Conservation (phyloP, 2,888 invertebrate species). For the Steinernema hermaphroditum region DNA sequence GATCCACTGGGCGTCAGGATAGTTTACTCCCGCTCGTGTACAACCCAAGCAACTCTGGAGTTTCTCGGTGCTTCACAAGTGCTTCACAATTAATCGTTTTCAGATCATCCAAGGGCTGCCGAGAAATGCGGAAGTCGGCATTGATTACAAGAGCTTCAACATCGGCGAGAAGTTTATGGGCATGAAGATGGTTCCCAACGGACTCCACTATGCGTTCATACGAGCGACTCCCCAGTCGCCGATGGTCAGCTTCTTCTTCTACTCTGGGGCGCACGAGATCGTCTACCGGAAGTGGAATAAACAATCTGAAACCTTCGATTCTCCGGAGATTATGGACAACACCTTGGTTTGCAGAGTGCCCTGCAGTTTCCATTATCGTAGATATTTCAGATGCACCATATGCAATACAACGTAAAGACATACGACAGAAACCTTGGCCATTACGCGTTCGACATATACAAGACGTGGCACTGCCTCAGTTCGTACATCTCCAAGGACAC, state of each 20-base stretch:
- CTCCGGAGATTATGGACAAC: background rate
- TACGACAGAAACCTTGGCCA: slow-evolving; percentile 82
- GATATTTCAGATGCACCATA: slow-evolving; percentile 43
- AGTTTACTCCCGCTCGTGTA: too few species aligned
- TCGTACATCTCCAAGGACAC: slow-evolving; percentile 77
- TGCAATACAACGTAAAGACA: slow-evolving; percentile 73
- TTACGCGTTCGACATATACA: slow-evolving; percentile 86
- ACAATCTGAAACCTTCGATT: slow-evolving; percentile 74
- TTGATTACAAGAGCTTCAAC: slow-evolving; percentile 86
- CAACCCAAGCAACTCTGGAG: too few species aligned
- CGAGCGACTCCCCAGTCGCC: slow-evolving; percentile 67
- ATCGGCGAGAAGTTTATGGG: slow-evolving; percentile 89
- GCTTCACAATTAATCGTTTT: slow-evolving; percentile 17
- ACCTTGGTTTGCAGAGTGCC: background rate
- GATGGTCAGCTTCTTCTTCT: slow-evolving; percentile 77
- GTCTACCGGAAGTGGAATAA: slow-evolving; percentile 85
- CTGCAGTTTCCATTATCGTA: background rate
- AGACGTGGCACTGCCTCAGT: slow-evolving; percentile 78
- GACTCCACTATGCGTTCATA: slow-evolving; percentile 79
- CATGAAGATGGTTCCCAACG: slow-evolving; percentile 95
- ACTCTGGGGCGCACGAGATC: slow-evolving; percentile 81
- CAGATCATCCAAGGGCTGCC: slow-evolving; percentile 81
- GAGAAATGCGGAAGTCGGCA: slow-evolving; percentile 90
- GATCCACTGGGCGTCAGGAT: too few species aligned
- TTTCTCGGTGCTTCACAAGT: too few species aligned